Evolutionary conservation across 2,888 invertebrate species (phyloP).

Genomic region (Anoncus sp.): DNA sequence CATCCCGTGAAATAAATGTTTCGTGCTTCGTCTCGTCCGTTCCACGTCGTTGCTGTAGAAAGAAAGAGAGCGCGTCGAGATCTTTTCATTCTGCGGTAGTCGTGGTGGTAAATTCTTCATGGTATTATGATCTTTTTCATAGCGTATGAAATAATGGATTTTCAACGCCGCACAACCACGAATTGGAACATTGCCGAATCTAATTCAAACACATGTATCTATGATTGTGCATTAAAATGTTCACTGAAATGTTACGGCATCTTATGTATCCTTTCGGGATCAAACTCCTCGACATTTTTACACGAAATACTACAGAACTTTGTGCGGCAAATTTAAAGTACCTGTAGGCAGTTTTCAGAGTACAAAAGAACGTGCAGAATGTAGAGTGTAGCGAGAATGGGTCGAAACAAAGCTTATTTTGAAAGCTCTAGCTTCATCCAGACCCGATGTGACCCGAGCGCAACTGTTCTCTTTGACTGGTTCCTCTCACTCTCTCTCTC

Average conservation of each 20-base stretch:
- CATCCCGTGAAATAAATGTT: constrained; percentile 74
- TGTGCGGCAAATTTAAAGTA: constrained; percentile 9
- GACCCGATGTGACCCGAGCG: constrained; percentile 56
- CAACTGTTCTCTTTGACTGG: constrained; percentile 63
- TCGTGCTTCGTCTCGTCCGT: constrained; percentile 63
- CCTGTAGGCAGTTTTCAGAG: constrained; percentile 40
- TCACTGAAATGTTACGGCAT: neutral
- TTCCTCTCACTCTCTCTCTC: constrained; percentile 28
- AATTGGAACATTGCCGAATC: constrained; percentile 19
- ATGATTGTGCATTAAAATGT: neutral
- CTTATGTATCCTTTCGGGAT: no score
- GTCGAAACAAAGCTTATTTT: constrained; percentile 61
- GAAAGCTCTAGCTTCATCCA: constrained; percentile 59
- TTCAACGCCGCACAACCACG: neutral
- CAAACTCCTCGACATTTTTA: constrained; percentile 13
- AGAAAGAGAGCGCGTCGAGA: constrained; percentile 47
- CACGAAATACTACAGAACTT: constrained; percentile 2
- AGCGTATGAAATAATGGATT: constrained; percentile 16
- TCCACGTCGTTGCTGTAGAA: constrained; percentile 45
- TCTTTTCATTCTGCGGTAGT: constrained; percentile 57
- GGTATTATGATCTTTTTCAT: constrained; percentile 34
- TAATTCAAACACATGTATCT: neutral
- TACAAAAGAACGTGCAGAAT: constrained; percentile 37
- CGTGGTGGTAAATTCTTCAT: constrained; percentile 30
- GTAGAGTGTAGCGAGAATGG: constrained; percentile 34